These are phyloP conservation scores for Indicator indicator DNA, from an alignment of 2,113 vertebrate species.

Conservation along the genomic window DNA sequence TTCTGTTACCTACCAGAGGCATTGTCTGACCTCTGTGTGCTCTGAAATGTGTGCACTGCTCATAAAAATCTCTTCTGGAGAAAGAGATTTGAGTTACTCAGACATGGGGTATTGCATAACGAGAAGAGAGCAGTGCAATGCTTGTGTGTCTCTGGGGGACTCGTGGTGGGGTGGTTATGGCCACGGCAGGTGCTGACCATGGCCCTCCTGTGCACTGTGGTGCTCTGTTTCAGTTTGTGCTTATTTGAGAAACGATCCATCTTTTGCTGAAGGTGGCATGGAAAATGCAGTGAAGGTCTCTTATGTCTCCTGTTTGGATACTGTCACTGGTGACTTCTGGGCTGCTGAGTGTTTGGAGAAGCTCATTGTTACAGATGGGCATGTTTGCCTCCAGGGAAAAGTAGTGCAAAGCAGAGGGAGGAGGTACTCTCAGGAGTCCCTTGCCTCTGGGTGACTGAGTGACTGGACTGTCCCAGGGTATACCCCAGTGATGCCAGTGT, in stretches of 20 bases:
- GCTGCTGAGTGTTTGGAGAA: not conserved
- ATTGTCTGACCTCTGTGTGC: not conserved
- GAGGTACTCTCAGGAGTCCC: rapidly evolving
- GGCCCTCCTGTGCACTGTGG: not conserved
- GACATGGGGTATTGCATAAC: not conserved
- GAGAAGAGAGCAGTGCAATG: not conserved
- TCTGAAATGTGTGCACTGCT: not conserved
- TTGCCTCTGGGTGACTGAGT: not conserved
- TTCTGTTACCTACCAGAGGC: not conserved
- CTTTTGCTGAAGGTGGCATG: not conserved
- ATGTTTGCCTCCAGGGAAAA: not conserved
- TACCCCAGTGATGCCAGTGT: rapidly evolving
- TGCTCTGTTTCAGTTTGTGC: not conserved
- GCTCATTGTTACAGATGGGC: rapidly evolving
- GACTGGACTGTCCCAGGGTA: not conserved
- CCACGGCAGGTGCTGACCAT: too few species aligned
- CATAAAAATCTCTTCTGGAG: not conserved
- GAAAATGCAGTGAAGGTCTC: not conserved
- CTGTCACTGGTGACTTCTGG: not conserved
- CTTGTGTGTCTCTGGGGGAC: not conserved
- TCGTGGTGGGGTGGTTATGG: not conserved
- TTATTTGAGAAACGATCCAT: not conserved
- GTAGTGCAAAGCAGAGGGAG: rapidly evolving
- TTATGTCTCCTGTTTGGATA: not conserved
- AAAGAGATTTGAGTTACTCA: not conserved